Evolutionary conservation across 2,113 vertebrate species (phyloP), one percentile per base, ranked within the genome.

Genomic region (Accipiter cooperii): DNA sequence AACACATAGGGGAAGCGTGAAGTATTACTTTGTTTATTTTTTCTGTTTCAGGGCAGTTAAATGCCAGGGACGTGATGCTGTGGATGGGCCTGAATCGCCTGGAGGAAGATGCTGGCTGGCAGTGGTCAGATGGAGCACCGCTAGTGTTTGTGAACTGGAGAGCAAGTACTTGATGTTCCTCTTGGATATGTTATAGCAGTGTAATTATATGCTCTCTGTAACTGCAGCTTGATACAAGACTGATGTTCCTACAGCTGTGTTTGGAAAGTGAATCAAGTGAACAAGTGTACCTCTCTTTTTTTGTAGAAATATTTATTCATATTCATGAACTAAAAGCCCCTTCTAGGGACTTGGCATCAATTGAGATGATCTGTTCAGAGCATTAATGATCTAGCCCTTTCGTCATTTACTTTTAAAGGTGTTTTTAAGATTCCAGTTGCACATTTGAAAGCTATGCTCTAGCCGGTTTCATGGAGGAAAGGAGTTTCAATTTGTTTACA

Each of bases 51-150:
- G 99, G 98, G 84, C 98, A 98, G 68, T 93, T 99, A 85, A 96
- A 97, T 15, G 84, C 90, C 79, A 97, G 98, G 51, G 96, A 98
- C 6, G 52, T 96, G 20, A 97, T 98, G 92, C 98, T 99, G 49
- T 99, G 99, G 99, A 99, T 91, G 4, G 99, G 99, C 31, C 97
- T 99, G 86, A 99, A 99, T 92, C 98, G 97, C 60, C 95, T 99
- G 91, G 98, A 98, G 94, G 97, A 98, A 42, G 84, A 96, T 1
- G 91, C 92, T 80, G 99, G 99, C 36, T 99, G 99, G 99, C 98
- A 99, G 96, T 99, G 99, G 99, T 99, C 99, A 17, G 99, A 99
- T 64, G 98, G 98, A 84, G 97, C 98, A 6, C 98, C 99, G 0
- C 95, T 99, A 2, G 92, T 55, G 20, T 97, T 99, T 90, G 97